These are phyloP conservation scores for Paracentrotus lividus DNA, from an alignment of 53 echinoderm and acorn worm species.

Conservation along the genomic window DNA sequence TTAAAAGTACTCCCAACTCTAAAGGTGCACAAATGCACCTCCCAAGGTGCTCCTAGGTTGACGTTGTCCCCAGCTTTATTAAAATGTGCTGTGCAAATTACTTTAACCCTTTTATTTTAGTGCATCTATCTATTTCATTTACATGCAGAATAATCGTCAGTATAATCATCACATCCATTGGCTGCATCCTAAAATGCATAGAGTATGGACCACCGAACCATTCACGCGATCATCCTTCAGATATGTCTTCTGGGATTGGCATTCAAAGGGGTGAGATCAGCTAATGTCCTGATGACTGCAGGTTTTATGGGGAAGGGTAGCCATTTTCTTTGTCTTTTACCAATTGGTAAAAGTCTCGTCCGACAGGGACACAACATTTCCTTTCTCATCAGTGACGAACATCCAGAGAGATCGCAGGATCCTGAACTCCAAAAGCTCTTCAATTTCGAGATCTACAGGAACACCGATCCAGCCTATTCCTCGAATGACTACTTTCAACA, in stretches of 20 bases:
- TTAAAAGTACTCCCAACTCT: no score
- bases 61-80: no score
- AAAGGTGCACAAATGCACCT: no score
- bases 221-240: neutral
- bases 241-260: neutral
- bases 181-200: no score
- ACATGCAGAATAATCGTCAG: no score
- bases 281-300: slow-evolving; percentile 25
- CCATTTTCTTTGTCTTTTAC: slow-evolving; percentile 38
- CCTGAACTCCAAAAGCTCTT: neutral
- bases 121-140: no score
- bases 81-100: no score
- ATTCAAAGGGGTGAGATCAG: neutral
- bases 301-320: slow-evolving; percentile 36
- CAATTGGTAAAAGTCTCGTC: slow-evolving; percentile 51
- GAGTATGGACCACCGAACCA: neutral
- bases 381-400: slow-evolving; percentile 19
- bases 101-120: no score
- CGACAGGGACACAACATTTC: slow-evolving; percentile 36
- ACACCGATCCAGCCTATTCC: neutral
- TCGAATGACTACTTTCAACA: neutral
- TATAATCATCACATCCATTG: no score
- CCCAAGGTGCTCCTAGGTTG: no score
- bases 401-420: neutral
- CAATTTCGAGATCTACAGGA: neutral